Evolutionary conservation across 1,140 invertebrate species (phyloP), one percentile per base, ranked within the genome.

Genomic region (Metopolophium dirhodum): DNA sequence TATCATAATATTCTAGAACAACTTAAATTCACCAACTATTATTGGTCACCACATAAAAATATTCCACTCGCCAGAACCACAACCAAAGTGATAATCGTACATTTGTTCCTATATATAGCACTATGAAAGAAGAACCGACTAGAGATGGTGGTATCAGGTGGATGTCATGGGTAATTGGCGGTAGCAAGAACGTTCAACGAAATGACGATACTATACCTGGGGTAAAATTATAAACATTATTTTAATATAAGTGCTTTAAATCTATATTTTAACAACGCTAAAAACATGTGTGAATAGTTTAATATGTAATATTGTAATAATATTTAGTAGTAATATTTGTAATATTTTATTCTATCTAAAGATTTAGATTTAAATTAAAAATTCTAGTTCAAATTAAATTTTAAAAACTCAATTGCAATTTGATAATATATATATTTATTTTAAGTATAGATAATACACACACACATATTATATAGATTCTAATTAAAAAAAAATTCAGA

Each of bases 141-240:
- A 85, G 77, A 57, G 91, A 83, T 85, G 91, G 91, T 45, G 35
- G 68, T n/a, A 93, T 93, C 35, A 85, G 91, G 26, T 93, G 91
- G 91, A 93, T 93, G 91, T 93, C 91, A 11, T 93, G 91, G 91
- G 91, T 93, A 23, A 26, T 93, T 30, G 35, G 49, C 83, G n/a
- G 82, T 7, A 93, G 26, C 82, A 93, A 86, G 49, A 93, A 54
- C 30, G 77, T 85, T 20, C 91, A 93, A 93, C 91, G 47, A 54
- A 57, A 47, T 9, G 91, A 93, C n/a, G 91, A 93, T 54, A 11
- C 47, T 57, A 51, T 85, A 45, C 82, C 51, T 45, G 91, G 91
- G 91, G 91, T 93, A 93, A 57, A 41, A 30, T 86, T 61, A 6
- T 18, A n/a, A 18, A 77, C 9, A 77, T 77, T 77, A 77, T n/a